Conservation (phyloP, 2,113 vertebrate genomes). For the Pangasianodon hypophthalmus region DNA sequence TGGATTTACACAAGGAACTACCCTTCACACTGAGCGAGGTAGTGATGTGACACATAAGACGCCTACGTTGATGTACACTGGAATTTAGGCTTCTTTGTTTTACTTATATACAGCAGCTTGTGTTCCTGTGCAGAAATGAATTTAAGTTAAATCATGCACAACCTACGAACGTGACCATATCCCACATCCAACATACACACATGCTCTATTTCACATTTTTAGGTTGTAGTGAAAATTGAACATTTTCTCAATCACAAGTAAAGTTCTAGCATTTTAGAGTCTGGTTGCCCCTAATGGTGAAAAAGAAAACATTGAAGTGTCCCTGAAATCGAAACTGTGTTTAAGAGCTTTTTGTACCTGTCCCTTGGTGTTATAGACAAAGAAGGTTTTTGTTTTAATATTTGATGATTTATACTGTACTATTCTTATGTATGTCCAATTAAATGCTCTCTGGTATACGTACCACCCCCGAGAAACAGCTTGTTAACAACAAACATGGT, state of each 20-base stretch:
- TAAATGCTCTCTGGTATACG: background rate
- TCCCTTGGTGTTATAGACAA: no score
- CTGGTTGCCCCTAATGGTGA: background rate
- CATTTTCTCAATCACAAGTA: background rate
- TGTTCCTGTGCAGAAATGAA: background rate
- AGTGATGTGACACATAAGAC: slow-evolving; percentile 16
- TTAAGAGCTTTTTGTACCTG: background rate
- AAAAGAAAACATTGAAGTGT: background rate
- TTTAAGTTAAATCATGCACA: background rate
- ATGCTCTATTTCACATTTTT: background rate
- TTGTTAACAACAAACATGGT: background rate
- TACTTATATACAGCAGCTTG: background rate
- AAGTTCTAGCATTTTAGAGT: background rate
- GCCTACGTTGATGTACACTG: slow-evolving; percentile 22
- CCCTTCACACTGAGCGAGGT: background rate
- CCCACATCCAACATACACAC: background rate
- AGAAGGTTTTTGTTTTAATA: no score
- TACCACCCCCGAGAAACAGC: background rate
- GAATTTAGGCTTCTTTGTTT: slow-evolving; percentile 3
- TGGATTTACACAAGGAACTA: background rate
- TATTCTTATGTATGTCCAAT: background rate
- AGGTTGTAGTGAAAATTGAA: background rate
- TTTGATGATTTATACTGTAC: background rate
- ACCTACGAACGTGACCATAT: background rate
- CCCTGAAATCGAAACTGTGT: background rate